phyloP scores from a whole-genome alignment of 2,888 invertebrate genomes.

The Dexiosoma caninum region DNA sequence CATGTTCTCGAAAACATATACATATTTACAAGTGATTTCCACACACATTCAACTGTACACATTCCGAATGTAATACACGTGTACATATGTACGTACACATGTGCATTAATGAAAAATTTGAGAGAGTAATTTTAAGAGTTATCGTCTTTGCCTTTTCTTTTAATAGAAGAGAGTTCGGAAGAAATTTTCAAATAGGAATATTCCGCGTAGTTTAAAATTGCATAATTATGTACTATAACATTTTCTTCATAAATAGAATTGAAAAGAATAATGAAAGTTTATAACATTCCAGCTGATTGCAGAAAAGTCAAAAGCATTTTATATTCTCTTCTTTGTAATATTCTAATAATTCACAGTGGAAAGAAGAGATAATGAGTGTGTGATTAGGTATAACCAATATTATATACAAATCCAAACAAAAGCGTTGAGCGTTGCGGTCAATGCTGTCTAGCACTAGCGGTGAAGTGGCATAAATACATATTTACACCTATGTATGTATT shows the following conservation, averaged over 20 bases:
- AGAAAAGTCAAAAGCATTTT: not conserved
- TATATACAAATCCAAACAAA: too few relatives aligned
- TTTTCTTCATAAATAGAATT: conserved; percentile 25
- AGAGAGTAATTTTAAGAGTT: not conserved
- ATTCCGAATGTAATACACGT: too few relatives aligned
- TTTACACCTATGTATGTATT: too few relatives aligned
- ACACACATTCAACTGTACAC: not conserved
- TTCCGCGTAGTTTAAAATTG: conserved; percentile 13
- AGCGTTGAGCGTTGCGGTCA: too few relatives aligned
- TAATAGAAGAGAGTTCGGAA: not conserved
- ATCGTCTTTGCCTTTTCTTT: not conserved
- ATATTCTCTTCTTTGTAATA: not conserved
- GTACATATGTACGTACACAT: not conserved
- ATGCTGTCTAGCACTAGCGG: too few relatives aligned
- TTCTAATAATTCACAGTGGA: not conserved
- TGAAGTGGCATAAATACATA: too few relatives aligned
- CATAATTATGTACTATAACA: conserved; percentile 29
- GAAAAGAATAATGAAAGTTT: not conserved
- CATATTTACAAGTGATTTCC: not conserved
- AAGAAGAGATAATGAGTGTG: conserved; percentile 12
- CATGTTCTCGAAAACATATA: not conserved
- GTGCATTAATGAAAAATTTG: not conserved
- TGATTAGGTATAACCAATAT: conserved; percentile 29
- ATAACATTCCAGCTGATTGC: not conserved
- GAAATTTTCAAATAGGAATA: not conserved